Conservation (phyloP, 2,797 vertebrate genomes). For the Dallia pectoralis region DNA sequence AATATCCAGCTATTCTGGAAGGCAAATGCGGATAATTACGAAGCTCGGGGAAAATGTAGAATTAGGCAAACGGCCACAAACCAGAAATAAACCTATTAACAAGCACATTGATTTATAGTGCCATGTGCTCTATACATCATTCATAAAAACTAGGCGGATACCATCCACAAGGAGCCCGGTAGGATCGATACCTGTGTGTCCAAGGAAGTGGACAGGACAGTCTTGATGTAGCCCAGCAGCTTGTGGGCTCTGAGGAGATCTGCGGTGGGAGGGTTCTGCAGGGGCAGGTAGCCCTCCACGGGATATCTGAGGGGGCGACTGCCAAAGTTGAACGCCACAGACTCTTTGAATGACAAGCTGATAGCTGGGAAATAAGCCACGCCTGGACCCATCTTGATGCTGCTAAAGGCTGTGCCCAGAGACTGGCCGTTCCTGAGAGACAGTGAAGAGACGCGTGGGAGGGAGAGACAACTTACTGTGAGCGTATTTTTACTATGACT, state of each 20-base stretch:
- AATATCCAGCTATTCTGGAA: no score
- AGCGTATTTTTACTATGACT: no score
- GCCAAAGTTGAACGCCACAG: constrained; percentile 98
- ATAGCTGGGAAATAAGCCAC: constrained; percentile 97
- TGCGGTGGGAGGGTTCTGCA: constrained; percentile 85
- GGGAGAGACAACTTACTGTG: no score
- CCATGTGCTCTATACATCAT: not conserved
- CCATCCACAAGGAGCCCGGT: not conserved
- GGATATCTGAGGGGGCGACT: constrained; percentile 96
- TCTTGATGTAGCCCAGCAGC: constrained; percentile 87
- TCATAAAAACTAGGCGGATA: not conserved
- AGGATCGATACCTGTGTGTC: constrained; percentile 77
- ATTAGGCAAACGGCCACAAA: no score
- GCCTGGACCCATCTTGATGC: constrained; percentile 87
- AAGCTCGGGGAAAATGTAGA: no score
- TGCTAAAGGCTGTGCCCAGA: constrained; percentile 88
- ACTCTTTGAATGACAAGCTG: constrained; percentile 98
- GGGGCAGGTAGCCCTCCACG: constrained; percentile 86
- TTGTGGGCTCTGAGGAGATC: constrained; percentile 86
- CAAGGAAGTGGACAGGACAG: constrained; percentile 80
- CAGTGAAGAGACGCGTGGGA: not conserved
- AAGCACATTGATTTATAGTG: not conserved
- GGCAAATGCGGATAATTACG: not conserved
- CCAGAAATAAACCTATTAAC: not conserved
- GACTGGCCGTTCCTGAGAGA: constrained; percentile 87